Conservation (phyloP, 2,113 vertebrate genomes). For the Erpornis zantholeuca region DNA sequence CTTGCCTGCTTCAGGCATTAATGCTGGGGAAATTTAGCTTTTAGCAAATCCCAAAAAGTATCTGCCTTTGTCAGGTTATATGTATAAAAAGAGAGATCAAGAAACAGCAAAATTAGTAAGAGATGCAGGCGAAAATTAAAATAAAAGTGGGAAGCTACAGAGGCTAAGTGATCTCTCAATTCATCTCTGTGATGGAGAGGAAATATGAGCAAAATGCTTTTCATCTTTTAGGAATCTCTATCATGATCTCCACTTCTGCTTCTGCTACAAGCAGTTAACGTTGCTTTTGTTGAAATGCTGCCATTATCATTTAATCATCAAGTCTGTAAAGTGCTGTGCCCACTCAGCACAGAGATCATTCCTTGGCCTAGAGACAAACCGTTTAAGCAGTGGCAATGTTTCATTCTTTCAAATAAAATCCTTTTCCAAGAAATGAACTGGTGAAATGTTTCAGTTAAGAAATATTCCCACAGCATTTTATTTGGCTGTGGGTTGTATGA, state of each 20-base stretch:
- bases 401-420: slow-evolving; percentile 13
- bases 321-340: background rate
- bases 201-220: background rate
- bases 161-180: background rate
- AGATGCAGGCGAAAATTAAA: background rate
- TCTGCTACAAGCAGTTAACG: background rate
- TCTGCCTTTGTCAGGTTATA: background rate
- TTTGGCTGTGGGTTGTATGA: background rate
- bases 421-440: background rate
- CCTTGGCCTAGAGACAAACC: slow-evolving; percentile 25
- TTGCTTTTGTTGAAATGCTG: slow-evolving; percentile 16
- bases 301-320: slow-evolving; percentile 23
- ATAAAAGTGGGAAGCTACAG: background rate
- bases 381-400: background rate
- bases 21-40: background rate
- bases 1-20: background rate
- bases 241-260: background rate
- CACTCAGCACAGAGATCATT: background rate
- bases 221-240: background rate
- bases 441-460: background rate
- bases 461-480: background rate
- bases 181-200: background rate
- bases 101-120: background rate
- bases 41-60: background rate
- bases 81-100: background rate